Percentiles rank a stretch among this genome's conserved stretches.
Conservation (phyloP, 2,797 vertebrate species). For the Falco biarmicus region DNA sequence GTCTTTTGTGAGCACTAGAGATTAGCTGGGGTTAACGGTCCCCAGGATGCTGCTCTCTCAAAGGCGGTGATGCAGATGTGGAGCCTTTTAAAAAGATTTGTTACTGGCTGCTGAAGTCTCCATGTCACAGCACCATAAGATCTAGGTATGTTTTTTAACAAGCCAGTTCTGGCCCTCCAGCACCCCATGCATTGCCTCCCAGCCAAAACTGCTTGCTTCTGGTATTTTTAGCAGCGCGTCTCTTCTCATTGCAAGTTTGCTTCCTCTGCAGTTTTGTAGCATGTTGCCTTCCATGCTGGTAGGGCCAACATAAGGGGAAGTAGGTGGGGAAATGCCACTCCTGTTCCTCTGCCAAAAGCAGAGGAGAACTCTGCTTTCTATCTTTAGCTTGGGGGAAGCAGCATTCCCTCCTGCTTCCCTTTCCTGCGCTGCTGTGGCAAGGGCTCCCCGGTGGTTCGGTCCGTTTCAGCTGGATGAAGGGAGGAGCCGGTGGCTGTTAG, state of each 20-base stretch:
- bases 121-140: not conserved
- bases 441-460: not conserved
- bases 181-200: not conserved
- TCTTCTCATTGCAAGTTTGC: slow-evolving; percentile 12
- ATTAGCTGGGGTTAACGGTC: not conserved
- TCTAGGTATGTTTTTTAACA: not conserved
- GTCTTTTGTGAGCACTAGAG: not conserved
- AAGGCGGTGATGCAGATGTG: not conserved
- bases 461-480: not conserved
- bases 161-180: not conserved
- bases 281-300: slow-evolving; percentile 14
- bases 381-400: slow-evolving; percentile 49
- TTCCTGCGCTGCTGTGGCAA: not conserved
- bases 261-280: slow-evolving; percentile 57
- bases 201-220: slow-evolving; percentile 2
- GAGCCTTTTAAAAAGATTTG: not conserved
- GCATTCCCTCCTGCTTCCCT: slow-evolving; percentile 56
- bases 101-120: not conserved
- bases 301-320: slow-evolving; percentile 47
- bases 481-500: not conserved
- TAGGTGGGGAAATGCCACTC: slow-evolving; percentile 57
- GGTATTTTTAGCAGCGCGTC: not conserved
- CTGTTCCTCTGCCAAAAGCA: slow-evolving; percentile 51
- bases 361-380: slow-evolving; percentile 44
- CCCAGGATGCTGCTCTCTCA: not conserved